Evolutionary conservation across 2,888 invertebrate genomes (phyloP).

Genomic region (Lepidocyrtinus sp.): DNA sequence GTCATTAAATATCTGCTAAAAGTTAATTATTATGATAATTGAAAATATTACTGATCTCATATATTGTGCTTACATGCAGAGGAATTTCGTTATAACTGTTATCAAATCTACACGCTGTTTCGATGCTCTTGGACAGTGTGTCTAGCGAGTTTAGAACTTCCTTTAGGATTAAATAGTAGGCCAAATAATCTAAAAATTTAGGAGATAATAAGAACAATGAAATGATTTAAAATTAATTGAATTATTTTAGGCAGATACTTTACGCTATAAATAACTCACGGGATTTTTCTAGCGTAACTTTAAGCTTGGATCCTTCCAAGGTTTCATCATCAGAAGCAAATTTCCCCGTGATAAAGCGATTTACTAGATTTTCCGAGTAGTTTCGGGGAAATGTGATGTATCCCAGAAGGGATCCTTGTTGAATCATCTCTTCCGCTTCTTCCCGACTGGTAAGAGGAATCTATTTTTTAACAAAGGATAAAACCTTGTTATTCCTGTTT

Average conservation of each 20-base stretch:
- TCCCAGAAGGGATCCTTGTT: slow-evolving; percentile 36
- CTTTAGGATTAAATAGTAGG: slow-evolving; percentile 39
- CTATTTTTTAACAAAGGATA: neutral
- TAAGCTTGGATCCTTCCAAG: slow-evolving; percentile 38
- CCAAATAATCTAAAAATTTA: slow-evolving; percentile 52
- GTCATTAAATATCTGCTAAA: neutral
- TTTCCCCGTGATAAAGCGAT: slow-evolving; percentile 45
- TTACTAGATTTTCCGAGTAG: slow-evolving; percentile 41
- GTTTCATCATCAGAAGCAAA: slow-evolving; percentile 41
- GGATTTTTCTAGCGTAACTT: slow-evolving; percentile 41
- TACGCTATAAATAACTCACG: slow-evolving; percentile 28
- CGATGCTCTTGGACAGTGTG: slow-evolving; percentile 11
- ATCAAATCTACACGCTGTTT: slow-evolving; percentile 29
- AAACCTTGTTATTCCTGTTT: neutral
- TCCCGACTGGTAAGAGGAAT: neutral
- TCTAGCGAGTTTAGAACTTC: slow-evolving; percentile 34
- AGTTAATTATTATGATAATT: no score
- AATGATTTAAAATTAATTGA: no score
- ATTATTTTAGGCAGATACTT: no score
- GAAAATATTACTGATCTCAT: no score
- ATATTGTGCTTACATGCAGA: slow-evolving; percentile 26
- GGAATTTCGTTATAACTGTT: slow-evolving; percentile 32
- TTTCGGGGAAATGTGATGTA: slow-evolving; percentile 36
- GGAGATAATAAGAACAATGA: no score
- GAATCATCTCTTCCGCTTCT: slow-evolving; percentile 20